Evolutionary conservation across 2,888 invertebrate genomes (phyloP), one percentile per base, ranked within the genome.

Genomic region (Morpho achilles): DNA sequence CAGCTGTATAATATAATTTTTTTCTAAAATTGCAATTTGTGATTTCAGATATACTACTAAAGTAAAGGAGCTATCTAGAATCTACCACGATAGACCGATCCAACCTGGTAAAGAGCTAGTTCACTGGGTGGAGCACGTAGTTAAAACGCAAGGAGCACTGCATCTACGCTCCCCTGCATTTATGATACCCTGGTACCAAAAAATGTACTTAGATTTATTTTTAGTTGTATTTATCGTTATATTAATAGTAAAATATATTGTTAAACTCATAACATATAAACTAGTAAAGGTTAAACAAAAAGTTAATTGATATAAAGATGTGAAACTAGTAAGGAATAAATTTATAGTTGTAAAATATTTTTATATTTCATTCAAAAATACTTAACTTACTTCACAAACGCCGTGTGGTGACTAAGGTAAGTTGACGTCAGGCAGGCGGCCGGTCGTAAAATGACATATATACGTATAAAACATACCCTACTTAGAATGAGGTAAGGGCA

Each of bases 51-150:
- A 58, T 41, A 47, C 43, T 6, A 9, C 41, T 40, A 47, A 42
- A 51, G 63, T 50, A 3, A 53, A 52, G 5, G 59, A 59, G 8
- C 10, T 58, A 8, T 72, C 69, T 0, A 39, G 55, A 10, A 59
- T 72, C 8, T 70, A 64, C 56, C 72, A 70, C 58, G 65, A 68
- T 46, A 59, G 70, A 4, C 42, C 63, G 7, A 58, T 60, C 6
- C 16, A 67, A 1, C 70, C 72, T 8, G 62, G 60, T 32, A 53
- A 50, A 8, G 69, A 70, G 54, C 22, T 72, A 45, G 64, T 64
- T 41, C 63, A 69, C 52, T 71, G 72, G 71, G 65, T 67, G 44
- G 61, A 65, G 7, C 67, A 71, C 41, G 71, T 70, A 32, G 55
- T 65, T 4, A 43, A 48, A 7, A 70, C 71, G 0, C 45, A 57